Evolutionary conservation across 2,888 invertebrate species (phyloP).

Genomic region (Microctonus hyperodae): DNA sequence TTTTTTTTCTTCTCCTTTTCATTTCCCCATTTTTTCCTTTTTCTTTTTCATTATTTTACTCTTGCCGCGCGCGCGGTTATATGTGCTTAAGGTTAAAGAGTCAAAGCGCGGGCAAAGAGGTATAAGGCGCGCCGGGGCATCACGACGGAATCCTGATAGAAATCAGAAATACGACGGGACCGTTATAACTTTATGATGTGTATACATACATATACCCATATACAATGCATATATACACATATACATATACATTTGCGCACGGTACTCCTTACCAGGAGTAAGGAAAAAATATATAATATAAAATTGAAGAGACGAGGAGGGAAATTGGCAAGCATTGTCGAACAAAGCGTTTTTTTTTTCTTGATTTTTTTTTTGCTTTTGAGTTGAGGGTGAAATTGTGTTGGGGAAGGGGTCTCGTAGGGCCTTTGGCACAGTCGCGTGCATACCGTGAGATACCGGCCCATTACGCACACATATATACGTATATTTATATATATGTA

Average conservation of each 20-base stretch:
- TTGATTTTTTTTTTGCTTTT: too few relatives aligned
- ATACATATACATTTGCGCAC: slow-evolving; percentile 31
- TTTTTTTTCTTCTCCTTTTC: background rate
- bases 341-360: background rate
- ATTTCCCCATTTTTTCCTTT: background rate
- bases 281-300: background rate
- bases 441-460: background rate
- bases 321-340: slow-evolving; percentile 8
- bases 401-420: background rate
- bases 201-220: slow-evolving; percentile 36
- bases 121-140: slow-evolving; percentile 35
- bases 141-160: slow-evolving; percentile 42
- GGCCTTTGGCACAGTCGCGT: background rate
- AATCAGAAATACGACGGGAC: slow-evolving; percentile 44
- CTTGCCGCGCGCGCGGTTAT: background rate
- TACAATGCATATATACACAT: slow-evolving; percentile 33
- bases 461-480: background rate
- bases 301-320: background rate
- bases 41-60: background rate
- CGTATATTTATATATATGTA: slow-evolving; percentile 37
- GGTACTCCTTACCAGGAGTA: background rate
- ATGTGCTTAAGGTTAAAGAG: slow-evolving; percentile 28
- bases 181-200: slow-evolving; percentile 45
- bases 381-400: background rate
- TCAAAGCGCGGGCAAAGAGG: slow-evolving; percentile 21